These are phyloP conservation scores for Corythaixoides concolor DNA, from an alignment of 2,113 vertebrate genomes.

Conservation along the genomic window DNA sequence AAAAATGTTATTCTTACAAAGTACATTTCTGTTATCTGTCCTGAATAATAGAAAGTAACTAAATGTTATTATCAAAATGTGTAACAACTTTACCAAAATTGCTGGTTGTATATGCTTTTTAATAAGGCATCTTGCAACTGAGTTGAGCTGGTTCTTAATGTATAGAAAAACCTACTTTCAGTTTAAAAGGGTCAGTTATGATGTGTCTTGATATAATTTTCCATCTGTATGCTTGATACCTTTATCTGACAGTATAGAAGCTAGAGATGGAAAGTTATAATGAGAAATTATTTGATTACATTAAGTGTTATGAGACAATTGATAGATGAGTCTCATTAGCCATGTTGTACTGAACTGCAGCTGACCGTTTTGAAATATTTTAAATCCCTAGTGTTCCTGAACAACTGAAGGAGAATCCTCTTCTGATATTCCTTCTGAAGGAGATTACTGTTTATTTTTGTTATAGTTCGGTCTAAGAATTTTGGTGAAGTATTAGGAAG, in stretches of 20 bases:
- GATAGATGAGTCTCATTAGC: background rate
- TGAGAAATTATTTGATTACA: background rate
- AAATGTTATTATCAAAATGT: background rate
- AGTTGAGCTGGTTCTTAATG: background rate
- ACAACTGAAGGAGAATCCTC: background rate
- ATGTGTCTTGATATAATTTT: background rate
- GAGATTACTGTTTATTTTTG: background rate
- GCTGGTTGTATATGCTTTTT: background rate
- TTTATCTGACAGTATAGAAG: background rate
- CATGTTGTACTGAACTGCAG: background rate
- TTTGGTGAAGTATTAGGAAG: background rate
- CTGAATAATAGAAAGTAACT: background rate
- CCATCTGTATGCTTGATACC: background rate
- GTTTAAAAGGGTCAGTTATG: background rate
- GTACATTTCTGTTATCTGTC: background rate
- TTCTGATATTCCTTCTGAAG: background rate
- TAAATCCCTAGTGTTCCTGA: background rate
- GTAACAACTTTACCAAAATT: background rate
- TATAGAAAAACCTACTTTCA: background rate
- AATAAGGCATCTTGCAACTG: background rate
- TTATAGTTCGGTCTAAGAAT: background rate
- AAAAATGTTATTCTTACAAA: background rate
- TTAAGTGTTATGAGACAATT: background rate
- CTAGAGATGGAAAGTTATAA: background rate
- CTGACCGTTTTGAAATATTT: slow-evolving; percentile 8